A percentile compares a stretch with the other conserved stretches of the same genome.
phyloP scores from a whole-genome alignment of 2,888 invertebrate genomes.

The Erebia aethiops region DNA sequence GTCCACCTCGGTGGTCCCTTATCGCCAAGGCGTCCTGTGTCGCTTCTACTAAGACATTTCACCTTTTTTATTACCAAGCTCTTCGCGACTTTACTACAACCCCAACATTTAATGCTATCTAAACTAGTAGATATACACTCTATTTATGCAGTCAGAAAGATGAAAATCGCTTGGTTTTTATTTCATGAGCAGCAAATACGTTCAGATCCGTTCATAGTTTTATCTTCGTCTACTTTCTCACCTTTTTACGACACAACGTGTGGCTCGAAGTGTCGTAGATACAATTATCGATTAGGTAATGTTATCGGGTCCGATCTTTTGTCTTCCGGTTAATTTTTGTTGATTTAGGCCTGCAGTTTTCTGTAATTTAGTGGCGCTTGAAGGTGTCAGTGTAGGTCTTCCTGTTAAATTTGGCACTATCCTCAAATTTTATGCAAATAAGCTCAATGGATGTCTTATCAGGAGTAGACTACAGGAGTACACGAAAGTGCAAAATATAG shows the following conservation, averaged over 20 bases:
- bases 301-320: conserved; percentile 77
- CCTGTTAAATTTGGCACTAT: conserved; percentile 23
- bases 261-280: conserved; percentile 80
- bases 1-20: conserved; percentile 78
- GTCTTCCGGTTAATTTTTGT: conserved; percentile 80
- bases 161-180: conserved; percentile 29
- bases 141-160: conserved; percentile 30
- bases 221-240: conserved; percentile 80
- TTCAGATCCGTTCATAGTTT: conserved; percentile 56
- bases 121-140: conserved; percentile 20
- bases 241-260: conserved; percentile 80
- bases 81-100: conserved; percentile 73
- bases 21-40: conserved; percentile 72
- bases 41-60: conserved; percentile 81
- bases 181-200: conserved; percentile 19
- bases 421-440: conserved; percentile 11
- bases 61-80: conserved; percentile 80
- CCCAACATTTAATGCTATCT: conserved; percentile 42
- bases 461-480: too few species aligned
- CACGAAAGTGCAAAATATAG: not conserved
- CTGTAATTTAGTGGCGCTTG: conserved; percentile 65
- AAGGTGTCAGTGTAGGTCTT: conserved; percentile 17
- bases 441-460: not conserved
- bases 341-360: conserved; percentile 68
- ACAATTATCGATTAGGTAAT: conserved; percentile 83